Conservation (phyloP, 1,140 invertebrate genomes). For the Holcopasites calliopsidis region DNA sequence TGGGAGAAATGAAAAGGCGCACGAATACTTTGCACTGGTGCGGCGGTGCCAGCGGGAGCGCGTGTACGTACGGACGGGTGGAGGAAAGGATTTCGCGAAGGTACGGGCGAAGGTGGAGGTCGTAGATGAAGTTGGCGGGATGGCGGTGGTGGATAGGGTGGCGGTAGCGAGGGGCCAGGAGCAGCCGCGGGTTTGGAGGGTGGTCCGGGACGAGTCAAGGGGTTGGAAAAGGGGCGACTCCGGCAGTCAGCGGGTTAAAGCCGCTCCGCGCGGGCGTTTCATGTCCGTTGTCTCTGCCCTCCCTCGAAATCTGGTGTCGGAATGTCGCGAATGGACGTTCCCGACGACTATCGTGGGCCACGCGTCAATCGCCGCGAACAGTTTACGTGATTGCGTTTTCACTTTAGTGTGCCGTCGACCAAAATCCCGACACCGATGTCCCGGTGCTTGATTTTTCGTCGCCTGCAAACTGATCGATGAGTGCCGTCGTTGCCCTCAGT, state of each 20-base stretch:
- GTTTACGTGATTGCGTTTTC: not conserved
- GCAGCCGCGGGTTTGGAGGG: slow-evolving; percentile 64
- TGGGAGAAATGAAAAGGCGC: slow-evolving; percentile 1
- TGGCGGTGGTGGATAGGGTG: slow-evolving; percentile 38
- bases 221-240: slow-evolving; percentile 73
- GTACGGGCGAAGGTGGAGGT: slow-evolving; percentile 51
- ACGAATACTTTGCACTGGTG: slow-evolving; percentile 14
- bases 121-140: slow-evolving; percentile 42
- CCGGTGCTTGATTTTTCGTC: not conserved
- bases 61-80: not conserved
- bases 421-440: not conserved
- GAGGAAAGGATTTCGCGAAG: slow-evolving; percentile 42
- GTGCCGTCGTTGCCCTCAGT: not conserved
- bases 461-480: not conserved
- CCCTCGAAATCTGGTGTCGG: not conserved
- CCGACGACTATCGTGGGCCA: not conserved
- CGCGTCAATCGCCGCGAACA: slow-evolving; percentile 2
- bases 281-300: slow-evolving; percentile 17
- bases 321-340: not conserved
- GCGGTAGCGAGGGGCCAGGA: slow-evolving; percentile 58
- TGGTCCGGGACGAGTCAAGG: slow-evolving; percentile 69
- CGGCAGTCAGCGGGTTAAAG: slow-evolving; percentile 75
- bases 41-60: not conserved
- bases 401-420: not conserved
- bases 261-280: slow-evolving; percentile 68